A percentile compares a stretch with the other conserved stretches of the same genome.
These are phyloP conservation scores for Emesis russula DNA, from an alignment of 2,888 invertebrate genomes.

Conservation along the genomic window DNA sequence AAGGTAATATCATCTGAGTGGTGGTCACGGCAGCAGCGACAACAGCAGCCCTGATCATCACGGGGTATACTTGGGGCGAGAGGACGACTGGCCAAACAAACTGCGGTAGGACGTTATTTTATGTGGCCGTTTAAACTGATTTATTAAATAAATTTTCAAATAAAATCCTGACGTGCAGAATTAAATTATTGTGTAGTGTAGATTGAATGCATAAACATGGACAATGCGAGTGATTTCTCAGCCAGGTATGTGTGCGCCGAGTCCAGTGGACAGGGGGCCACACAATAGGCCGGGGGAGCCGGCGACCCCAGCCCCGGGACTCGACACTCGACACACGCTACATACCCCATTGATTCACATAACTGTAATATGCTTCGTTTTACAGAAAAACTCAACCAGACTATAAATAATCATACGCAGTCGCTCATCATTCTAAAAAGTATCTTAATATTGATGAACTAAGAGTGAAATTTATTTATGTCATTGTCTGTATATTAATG, in stretches of 20 bases:
- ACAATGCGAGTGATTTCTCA: constrained; percentile 7
- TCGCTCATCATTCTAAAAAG: constrained; percentile 42
- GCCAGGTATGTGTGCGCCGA: constrained; percentile 25
- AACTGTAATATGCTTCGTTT: constrained; percentile 66
- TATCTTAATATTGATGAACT: neutral
- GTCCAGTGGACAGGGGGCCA: constrained; percentile 14
- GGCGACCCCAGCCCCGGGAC: constrained; percentile 31
- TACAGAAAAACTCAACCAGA: constrained; percentile 56
- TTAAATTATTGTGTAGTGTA: constrained; percentile 18
- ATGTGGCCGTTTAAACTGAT: neutral
- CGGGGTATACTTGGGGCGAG: too few species aligned
- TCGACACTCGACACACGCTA: constrained; percentile 22
- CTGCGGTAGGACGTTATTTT: too few species aligned
- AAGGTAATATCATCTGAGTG: neutral
- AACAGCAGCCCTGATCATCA: neutral
- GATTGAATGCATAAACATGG: constrained; percentile 31
- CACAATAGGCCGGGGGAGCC: constrained; percentile 39
- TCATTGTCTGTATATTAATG: constrained; percentile 86
- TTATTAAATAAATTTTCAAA: neutral
- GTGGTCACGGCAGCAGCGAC: neutral
- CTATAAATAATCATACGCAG: constrained; percentile 38
- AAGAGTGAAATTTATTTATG: constrained; percentile 44
- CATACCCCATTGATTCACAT: constrained; percentile 42
- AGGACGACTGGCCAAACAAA: too few species aligned
- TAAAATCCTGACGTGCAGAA: constrained; percentile 5